Evolutionary conservation across 2,797 vertebrate species (phyloP).

Genomic region (Serranus cabrilla): DNA sequence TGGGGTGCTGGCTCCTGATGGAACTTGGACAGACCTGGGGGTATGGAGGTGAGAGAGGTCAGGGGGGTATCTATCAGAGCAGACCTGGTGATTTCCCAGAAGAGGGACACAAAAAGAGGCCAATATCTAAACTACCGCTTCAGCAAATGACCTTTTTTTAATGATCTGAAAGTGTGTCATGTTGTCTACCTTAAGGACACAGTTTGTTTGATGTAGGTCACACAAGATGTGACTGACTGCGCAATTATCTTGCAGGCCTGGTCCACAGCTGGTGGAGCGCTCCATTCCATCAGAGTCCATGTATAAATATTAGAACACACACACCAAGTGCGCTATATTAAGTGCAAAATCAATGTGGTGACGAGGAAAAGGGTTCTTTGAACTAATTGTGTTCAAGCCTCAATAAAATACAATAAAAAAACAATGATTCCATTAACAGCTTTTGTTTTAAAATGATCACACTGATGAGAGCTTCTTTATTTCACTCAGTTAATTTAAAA

Average conservation of each 20-base stretch:
- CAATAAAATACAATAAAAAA: background rate
- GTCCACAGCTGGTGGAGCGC: background rate
- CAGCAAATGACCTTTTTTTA: background rate
- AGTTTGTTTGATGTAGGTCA: constrained; percentile 22
- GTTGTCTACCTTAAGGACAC: background rate
- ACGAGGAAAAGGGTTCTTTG: background rate
- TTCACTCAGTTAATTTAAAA: background rate
- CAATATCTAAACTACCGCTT: background rate
- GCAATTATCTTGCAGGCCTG: background rate
- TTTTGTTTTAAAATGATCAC: constrained; percentile 1
- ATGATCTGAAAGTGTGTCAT: constrained; percentile 14
- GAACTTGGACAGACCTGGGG: constrained; percentile 89
- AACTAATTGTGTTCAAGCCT: background rate
- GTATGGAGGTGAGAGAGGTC: constrained; percentile 8
- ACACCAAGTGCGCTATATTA: background rate
- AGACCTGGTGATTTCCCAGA: background rate
- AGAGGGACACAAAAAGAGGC: background rate
- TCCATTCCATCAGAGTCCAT: background rate
- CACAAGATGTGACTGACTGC: constrained; percentile 12
- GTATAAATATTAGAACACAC: background rate
- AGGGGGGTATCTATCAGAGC: constrained; percentile 5
- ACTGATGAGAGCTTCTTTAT: background rate
- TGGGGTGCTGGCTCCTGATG: constrained; percentile 90
- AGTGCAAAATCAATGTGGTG: background rate
- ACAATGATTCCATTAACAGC: background rate